Evolutionary conservation across 2,113 vertebrate species (phyloP), one percentile per base, ranked within the genome.

Genomic region (Prochilodus magdalenae): DNA sequence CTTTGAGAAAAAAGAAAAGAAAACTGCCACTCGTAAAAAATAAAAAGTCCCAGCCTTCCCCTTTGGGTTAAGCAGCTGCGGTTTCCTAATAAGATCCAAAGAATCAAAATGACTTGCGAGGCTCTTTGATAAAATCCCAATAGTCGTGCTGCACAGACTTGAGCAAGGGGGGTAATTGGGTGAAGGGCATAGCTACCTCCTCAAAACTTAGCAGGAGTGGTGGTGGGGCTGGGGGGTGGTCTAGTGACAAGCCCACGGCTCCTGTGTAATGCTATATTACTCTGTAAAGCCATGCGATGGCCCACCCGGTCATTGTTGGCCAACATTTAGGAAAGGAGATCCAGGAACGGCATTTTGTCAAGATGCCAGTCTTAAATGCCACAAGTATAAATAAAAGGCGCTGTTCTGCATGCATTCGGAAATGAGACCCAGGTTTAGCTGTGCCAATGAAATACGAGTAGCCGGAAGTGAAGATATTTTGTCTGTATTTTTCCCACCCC

Each of bases 31-130:
- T 90, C 92, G 91, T 83, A 84, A 88, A 86, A 65, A 60, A 11
- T 91, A 84, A 69, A 81, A 85, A 77, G 73, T 49, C 27, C 10
- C 44, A 47, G 65, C 71, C 84, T 85, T 24, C 12, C 36, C 20
- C 40, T 14, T 55, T 49, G 40, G 33, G 33, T 87, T 70, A 83
- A 91, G 86, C 90, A 94, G 89, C 89, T 94, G 90, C 88, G 90
- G 82, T 82, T 83, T 24, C 83, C 93, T 92, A 95, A 94, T 92
- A 94, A 91, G 87, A 91, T 85, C 89, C 86, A 91, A 91, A 92
- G 88, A 91, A 87, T 87, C 87, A 20, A 87, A 90, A 89, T 91
- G 86, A 92, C 93, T 94, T 93, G 88, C 82, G 82, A 79, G 77
- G 81, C 86, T 88, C 91, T 93, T 92, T 90, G 90, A 82, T 90